phyloP scores from a whole-genome alignment of 2,888 invertebrate genomes.

The Ametastegia equiseti region DNA sequence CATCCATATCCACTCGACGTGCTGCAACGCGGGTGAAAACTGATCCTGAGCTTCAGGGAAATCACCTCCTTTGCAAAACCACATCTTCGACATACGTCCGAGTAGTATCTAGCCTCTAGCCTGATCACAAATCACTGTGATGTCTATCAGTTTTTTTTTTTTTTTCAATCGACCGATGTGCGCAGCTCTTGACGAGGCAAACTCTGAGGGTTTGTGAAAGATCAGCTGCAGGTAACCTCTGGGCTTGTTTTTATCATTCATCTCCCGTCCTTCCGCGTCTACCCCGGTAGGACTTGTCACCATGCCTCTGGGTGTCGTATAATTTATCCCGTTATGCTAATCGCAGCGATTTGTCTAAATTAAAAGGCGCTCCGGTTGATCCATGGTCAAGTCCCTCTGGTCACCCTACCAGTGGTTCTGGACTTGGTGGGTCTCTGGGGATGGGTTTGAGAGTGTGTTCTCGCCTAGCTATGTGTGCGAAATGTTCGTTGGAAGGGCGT shows the following conservation, averaged over 20 bases:
- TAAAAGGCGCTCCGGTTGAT: conserved; percentile 60
- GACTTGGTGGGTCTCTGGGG: conserved; percentile 28
- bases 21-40: too few species aligned
- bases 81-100: neutral
- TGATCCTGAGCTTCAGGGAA: neutral
- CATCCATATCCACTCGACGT: neutral
- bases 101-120: neutral
- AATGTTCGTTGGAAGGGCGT: conserved; percentile 64
- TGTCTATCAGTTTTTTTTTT: too few species aligned
- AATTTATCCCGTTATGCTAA: conserved; percentile 77
- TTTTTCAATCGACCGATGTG: neutral
- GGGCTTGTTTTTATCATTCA: conserved; percentile 37
- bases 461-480: conserved; percentile 50
- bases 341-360: conserved; percentile 76
- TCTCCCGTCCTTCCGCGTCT: conserved; percentile 40
- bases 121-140: neutral
- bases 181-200: neutral
- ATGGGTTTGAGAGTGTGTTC: too few species aligned
- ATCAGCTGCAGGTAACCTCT: neutral
- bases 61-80: conserved; percentile 4
- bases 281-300: conserved; percentile 46
- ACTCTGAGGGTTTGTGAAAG: too few species aligned
- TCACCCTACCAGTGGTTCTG: conserved; percentile 52
- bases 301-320: conserved; percentile 59
- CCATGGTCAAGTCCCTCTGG: conserved; percentile 62